phyloP scores from a whole-genome alignment of 2,888 invertebrate genomes.

The Polyploca ridens region DNA sequence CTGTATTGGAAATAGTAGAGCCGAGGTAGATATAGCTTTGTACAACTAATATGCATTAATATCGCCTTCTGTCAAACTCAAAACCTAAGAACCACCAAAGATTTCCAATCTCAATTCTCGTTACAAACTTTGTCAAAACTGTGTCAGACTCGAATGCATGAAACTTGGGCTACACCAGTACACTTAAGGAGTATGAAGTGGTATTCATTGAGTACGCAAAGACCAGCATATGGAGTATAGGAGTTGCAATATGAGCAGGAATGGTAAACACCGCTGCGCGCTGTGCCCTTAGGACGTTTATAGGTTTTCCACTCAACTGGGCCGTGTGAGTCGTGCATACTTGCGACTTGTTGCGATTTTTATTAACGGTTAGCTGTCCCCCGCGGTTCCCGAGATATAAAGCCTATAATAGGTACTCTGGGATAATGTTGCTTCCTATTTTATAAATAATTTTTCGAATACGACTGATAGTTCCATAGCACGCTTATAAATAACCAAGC shows the following conservation, averaged over 20 bases:
- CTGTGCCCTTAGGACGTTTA: slow-evolving; percentile 22
- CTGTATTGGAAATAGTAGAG: too few species aligned
- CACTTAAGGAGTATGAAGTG: background rate
- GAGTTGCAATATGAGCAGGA: slow-evolving; percentile 35
- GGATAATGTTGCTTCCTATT: too few species aligned
- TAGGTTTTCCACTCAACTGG: slow-evolving; percentile 21
- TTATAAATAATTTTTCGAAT: too few species aligned
- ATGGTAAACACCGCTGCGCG: slow-evolving; percentile 33
- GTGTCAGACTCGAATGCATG: background rate
- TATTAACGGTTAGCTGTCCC: background rate
- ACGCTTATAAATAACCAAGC: too few species aligned
- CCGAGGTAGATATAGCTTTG: too few species aligned
- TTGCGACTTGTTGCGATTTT: background rate
- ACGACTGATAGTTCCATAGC: too few species aligned
- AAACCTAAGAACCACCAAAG: background rate
- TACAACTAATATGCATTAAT: background rate
- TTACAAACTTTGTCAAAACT: slow-evolving; percentile 2
- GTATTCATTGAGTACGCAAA: slow-evolving; percentile 14
- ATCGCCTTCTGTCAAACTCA: background rate
- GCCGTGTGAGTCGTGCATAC: background rate
- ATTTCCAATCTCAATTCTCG: background rate
- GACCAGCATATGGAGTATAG: slow-evolving; percentile 22
- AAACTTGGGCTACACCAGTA: background rate
- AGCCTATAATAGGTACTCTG: too few species aligned
- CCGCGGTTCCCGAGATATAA: too few species aligned